phyloP scores from a whole-genome alignment of 2,888 invertebrate species.

The Erebia aethiops region DNA sequence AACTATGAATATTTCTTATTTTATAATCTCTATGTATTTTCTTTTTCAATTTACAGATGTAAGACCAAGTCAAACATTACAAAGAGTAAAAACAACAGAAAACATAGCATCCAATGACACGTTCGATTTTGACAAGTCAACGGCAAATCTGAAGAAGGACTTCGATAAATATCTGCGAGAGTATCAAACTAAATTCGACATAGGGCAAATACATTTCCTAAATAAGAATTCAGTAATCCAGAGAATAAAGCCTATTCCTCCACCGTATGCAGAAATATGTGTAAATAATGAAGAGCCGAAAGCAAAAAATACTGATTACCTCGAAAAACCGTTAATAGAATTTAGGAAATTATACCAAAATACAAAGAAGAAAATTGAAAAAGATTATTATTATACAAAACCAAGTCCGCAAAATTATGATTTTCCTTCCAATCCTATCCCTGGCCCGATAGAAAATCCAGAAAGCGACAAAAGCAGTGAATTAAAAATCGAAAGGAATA shows the following conservation, averaged over 20 bases:
- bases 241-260: slow-evolving; percentile 51
- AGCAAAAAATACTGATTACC: slow-evolving; percentile 48
- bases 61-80: slow-evolving; percentile 43
- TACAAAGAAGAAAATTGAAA: slow-evolving; percentile 16
- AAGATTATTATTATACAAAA: too few species aligned
- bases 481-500: neutral
- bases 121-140: slow-evolving; percentile 24
- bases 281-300: slow-evolving; percentile 30
- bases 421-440: neutral
- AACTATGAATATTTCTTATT: too few species aligned
- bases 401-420: neutral
- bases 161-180: slow-evolving; percentile 61
- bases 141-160: slow-evolving; percentile 46
- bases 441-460: neutral
- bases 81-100: slow-evolving; percentile 38
- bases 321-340: slow-evolving; percentile 66
- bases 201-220: slow-evolving; percentile 48
- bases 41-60: slow-evolving; percentile 30
- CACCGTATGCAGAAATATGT: slow-evolving; percentile 38
- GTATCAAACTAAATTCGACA: slow-evolving; percentile 52
- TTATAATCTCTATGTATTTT: neutral
- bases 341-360: slow-evolving; percentile 67
- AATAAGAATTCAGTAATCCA: slow-evolving; percentile 48
- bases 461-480: slow-evolving; percentile 19
- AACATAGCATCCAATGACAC: slow-evolving; percentile 31